Evolutionary conservation across 64 coral and sea anemone species (phyloP).

Genomic region (Astreopora myriophthalma): DNA sequence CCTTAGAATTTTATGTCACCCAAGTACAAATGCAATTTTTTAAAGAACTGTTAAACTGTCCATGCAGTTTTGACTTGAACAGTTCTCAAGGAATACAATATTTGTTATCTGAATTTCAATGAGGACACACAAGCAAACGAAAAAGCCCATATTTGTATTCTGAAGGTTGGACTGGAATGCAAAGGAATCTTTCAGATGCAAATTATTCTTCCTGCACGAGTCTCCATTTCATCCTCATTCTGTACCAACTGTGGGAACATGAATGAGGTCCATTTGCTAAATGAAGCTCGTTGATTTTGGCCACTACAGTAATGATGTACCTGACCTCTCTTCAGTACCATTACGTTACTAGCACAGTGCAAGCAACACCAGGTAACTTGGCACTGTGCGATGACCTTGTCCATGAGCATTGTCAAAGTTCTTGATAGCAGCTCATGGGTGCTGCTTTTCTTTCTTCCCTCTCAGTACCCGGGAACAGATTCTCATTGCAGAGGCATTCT

Average conservation of each 20-base stretch:
- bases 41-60: not conserved
- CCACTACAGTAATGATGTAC: not conserved
- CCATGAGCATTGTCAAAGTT: not conserved
- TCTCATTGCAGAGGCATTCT: slow-evolving; percentile 8
- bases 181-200: no score
- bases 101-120: not conserved
- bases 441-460: not conserved
- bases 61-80: not conserved
- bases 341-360: not conserved
- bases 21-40: no score
- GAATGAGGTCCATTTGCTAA: not conserved
- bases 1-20: no score
- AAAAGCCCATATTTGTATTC: no score
- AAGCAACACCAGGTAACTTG: not conserved
- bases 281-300: not conserved
- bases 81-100: not conserved
- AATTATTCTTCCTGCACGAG: no score
- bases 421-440: not conserved
- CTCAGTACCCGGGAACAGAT: not conserved
- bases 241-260: not conserved
- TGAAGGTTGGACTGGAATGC: no score
- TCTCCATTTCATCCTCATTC: no score
- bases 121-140: not conserved
- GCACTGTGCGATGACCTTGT: not conserved
- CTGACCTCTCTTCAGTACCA: not conserved